Evolutionary conservation across 2,888 invertebrate genomes (phyloP), one percentile per base, ranked within the genome.

Genomic region (Philaethria dido): DNA sequence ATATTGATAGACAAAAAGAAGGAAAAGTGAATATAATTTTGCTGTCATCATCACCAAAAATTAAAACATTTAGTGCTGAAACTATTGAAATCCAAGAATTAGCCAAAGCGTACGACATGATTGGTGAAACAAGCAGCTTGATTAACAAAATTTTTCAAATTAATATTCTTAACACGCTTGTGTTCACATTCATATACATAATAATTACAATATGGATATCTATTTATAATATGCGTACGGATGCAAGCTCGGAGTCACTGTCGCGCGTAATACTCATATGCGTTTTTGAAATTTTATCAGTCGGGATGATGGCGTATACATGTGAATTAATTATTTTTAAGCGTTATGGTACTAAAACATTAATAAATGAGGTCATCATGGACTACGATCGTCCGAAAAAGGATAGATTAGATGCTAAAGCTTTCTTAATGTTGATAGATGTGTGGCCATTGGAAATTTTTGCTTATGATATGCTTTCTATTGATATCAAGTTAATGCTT

Each of bases 401-500:
- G 2, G 84, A 83, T 79, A 76, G 87, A 59, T 74, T 80, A 3
- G 85, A 88, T 72, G 85, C 87, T 5, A 89, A 88, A 72, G 82
- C 83, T 5, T 88, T 89, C 55, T 83, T 86, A 80, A 83, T 85
- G 57, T 69, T 88, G 2, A 79, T 86, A 22, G 85, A 87, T 45
- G 80, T 85, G 0, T 88, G 86, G 86, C 80, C 85, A 1, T 70
- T 78, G 52, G 44, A 69, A 14, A 73, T 75, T n/a, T 62, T 50
- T 20, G 69, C 72, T n/a, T 89, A 84, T 61, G 83, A 87, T 64
- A 85, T 89, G 84, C 85, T 88, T 70, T 78, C 83, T 5, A 80
- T 90, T 1, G 86, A 90, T 69, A 80, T 88, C 22, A 85, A 85
- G 1, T 72, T 90, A 4, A 82, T 88, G 75, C 75, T 89, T 11